These are phyloP conservation scores for Bolinopsis microptera DNA, from an alignment of 37 sponge, comb jelly and placozoan species.

Conservation along the genomic window DNA sequence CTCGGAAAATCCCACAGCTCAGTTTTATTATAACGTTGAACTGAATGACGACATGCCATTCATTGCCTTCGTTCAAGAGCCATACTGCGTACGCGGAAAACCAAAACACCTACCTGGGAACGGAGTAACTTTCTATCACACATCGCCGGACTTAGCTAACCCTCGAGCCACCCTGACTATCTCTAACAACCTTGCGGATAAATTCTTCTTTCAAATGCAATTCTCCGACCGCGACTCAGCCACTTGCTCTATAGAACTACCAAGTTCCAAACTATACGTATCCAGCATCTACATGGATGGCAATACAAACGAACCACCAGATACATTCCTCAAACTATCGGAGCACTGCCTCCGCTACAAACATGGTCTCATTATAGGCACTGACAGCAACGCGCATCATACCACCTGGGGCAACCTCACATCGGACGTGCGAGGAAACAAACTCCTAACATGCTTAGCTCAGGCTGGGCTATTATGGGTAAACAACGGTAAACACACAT, in stretches of 20 bases:
- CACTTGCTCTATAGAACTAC: conserved; percentile 21
- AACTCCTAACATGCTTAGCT: background rate
- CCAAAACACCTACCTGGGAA: conserved; percentile 27
- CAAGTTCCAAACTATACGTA: background rate
- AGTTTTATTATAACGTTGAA: conserved; percentile 1
- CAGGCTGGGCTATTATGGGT: background rate
- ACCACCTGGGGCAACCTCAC: background rate
- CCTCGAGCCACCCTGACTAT: too few relatives aligned
- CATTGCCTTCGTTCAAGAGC: conserved; percentile 23
- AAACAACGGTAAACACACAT: conserved; percentile 2
- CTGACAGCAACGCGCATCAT: conserved; percentile 42
- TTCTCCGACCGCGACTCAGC: conserved; percentile 10
- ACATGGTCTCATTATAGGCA: conserved; percentile 25
- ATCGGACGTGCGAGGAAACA: background rate
- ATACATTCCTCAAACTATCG: background rate
- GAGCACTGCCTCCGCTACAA: background rate
- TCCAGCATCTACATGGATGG: conserved; percentile 50
- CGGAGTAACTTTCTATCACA: conserved; percentile 7
- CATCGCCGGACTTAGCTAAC: background rate
- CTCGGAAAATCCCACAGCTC: background rate
- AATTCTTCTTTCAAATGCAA: conserved; percentile 51
- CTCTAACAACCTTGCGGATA: background rate
- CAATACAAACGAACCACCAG: background rate
- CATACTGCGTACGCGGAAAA: background rate
- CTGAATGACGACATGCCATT: background rate